Conservation (phyloP, 2,888 invertebrate genomes). For the Meghimatium bilineatum region DNA sequence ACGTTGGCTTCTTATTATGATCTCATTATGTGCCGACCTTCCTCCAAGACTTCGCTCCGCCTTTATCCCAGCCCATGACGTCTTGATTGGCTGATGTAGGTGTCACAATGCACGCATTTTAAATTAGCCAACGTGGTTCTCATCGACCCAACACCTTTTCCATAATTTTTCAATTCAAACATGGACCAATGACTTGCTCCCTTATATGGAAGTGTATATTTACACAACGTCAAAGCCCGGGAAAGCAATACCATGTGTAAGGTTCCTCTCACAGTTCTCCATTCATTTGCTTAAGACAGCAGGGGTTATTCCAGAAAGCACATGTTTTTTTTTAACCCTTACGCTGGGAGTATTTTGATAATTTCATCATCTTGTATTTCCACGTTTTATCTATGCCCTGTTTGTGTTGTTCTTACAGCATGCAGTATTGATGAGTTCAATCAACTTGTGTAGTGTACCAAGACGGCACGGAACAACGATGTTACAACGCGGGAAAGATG, state of each 20-base stretch:
- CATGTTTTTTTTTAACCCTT: neutral
- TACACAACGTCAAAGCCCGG: slow-evolving; percentile 22
- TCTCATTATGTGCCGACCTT: neutral
- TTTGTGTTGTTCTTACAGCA: neutral
- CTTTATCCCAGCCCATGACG: neutral
- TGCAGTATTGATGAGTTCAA: neutral
- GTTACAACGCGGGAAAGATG: neutral
- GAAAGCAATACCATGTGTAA: slow-evolving; percentile 12
- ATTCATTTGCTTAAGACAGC: slow-evolving; percentile 1
- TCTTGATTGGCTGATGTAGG: neutral
- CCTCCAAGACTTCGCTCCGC: neutral
- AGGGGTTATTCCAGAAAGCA: neutral
- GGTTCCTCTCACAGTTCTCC: neutral
- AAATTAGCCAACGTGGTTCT: neutral
- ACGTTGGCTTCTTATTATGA: neutral
- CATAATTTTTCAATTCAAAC: neutral
- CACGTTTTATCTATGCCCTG: neutral
- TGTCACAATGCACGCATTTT: neutral
- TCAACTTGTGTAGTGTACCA: neutral
- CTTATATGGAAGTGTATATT: slow-evolving; percentile 22
- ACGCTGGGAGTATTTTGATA: neutral
- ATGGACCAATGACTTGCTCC: neutral
- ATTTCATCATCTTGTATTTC: neutral
- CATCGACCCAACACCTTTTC: neutral
- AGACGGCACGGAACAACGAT: neutral